Conservation (phyloP, 1,140 invertebrate genomes). For the Grapholita molesta region DNA sequence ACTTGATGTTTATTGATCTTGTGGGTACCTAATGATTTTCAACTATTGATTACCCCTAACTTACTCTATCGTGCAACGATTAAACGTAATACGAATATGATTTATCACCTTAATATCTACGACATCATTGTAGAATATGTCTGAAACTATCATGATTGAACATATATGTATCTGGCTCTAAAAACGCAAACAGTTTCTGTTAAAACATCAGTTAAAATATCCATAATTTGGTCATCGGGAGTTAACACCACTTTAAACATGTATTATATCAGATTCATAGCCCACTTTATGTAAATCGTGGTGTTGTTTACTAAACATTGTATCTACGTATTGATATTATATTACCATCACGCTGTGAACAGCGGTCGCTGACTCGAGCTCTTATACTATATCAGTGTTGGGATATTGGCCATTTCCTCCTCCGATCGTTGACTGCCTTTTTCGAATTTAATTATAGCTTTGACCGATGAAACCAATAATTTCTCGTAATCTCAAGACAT, state of each 20-base stretch:
- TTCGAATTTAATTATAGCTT: slow-evolving; percentile 15
- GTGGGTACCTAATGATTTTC: slow-evolving; percentile 41
- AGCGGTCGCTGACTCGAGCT: background rate
- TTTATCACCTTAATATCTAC: no score
- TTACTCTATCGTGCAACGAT: background rate
- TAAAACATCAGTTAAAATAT: no score
- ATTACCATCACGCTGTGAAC: background rate
- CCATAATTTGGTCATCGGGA: no score
- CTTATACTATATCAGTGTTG: background rate
- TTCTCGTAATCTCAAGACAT: background rate
- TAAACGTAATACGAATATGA: no score
- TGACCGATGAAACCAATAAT: slow-evolving; percentile 15
- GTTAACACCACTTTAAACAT: no score
- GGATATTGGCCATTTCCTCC: slow-evolving; percentile 9
- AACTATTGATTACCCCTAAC: slow-evolving; percentile 24
- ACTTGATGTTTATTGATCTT: slow-evolving; percentile 68
- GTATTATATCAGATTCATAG: no score
- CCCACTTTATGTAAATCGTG: no score
- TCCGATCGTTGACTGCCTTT: slow-evolving; percentile 12
- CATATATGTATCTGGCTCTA: no score
- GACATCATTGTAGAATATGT: no score
- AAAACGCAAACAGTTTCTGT: no score
- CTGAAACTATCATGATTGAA: no score
- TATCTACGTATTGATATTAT: background rate
- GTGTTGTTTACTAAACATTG: background rate